Evolutionary conservation across 2,888 invertebrate species (phyloP), one percentile per base, ranked within the genome.

Genomic region (Anthophora plumipes): DNA sequence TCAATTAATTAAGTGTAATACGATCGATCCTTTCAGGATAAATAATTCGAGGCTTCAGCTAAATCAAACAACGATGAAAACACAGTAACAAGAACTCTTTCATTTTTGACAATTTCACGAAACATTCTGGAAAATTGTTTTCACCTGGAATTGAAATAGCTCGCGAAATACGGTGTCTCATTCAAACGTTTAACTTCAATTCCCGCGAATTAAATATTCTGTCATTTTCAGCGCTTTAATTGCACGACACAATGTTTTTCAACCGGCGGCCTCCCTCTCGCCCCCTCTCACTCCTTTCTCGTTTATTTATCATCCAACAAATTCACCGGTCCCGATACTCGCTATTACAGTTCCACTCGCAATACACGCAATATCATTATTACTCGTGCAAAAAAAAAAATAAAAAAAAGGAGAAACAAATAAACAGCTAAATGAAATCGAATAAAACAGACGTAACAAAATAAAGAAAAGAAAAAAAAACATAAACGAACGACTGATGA

Each of bases 151-250:
- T 20, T 41, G 41, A 20, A 59, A 37, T 1, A 4, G 4, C 31
- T 20, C 64, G 37, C 7, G 31, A 50, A 63, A 50, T 6, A 48
- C 63, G n/a, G 12, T n/a, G 37, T 14, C 14, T 39, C 37, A 25
- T 17, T 14, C 46, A 48, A 39, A n/a, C 57, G 20, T 72, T 76
- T 72, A 64, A 72, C 50, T 64, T n/a, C 43, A 20, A 64, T 50
- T 59, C 63, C n/a, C 22, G 64, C 52, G 43, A 60, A 67, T 74
- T 54, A 73, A 77, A 77, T 64, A 64, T 54, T 59, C 39, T 31
- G 54, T 59, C 25, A 59, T 66, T 46, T 39, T 22, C 64, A n/a
- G n/a, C 5, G 4, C 41, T 63, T 71, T 31, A 48, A 76, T 72
- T 76, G 55, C 55, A 37, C 63, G 41, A 43, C 48, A n/a, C 57